A percentile compares a stretch with the other conserved stretches of the same genome.
Evolutionary conservation across 2,113 vertebrate species (phyloP).

Genomic region (Ctenodactylus gundi): DNA sequence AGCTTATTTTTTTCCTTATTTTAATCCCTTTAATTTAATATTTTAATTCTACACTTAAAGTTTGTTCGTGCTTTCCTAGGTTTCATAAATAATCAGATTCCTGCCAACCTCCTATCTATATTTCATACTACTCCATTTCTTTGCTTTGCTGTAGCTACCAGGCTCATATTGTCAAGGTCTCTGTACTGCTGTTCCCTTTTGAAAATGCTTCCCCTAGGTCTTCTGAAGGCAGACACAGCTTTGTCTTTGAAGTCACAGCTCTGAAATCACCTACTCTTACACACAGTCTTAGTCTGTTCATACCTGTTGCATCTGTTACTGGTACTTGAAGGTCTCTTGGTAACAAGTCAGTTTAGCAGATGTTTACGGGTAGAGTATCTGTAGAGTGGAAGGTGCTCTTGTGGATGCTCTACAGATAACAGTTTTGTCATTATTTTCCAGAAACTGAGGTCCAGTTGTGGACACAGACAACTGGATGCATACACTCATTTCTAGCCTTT

Average conservation of each 20-base stretch:
- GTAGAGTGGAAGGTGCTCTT: not conserved
- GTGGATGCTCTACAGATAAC: not conserved
- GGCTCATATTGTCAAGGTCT: not conserved
- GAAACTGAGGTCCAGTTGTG: not conserved
- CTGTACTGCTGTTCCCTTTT: not conserved
- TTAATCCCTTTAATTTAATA: not conserved
- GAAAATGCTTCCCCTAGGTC: not conserved
- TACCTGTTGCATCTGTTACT: not conserved
- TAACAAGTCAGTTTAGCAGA: not conserved
- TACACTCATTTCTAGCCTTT: not conserved
- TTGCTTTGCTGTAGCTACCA: not conserved
- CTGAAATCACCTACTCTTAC: not conserved
- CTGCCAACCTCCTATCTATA: not conserved
- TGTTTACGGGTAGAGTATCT: not conserved
- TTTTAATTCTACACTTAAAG: slow-evolving; percentile 6
- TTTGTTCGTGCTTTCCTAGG: not conserved
- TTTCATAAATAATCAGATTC: not conserved
- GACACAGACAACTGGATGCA: not conserved
- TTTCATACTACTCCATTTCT: not conserved
- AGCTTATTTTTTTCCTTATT: not conserved
- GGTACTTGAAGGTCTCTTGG: not conserved
- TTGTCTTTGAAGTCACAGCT: not conserved
- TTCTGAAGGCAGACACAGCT: not conserved
- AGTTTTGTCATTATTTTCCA: not conserved
- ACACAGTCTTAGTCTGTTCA: not conserved